Base-by-base conservation (phyloP, 2,888 invertebrate species). In the Eristalis intricaria region DNA sequence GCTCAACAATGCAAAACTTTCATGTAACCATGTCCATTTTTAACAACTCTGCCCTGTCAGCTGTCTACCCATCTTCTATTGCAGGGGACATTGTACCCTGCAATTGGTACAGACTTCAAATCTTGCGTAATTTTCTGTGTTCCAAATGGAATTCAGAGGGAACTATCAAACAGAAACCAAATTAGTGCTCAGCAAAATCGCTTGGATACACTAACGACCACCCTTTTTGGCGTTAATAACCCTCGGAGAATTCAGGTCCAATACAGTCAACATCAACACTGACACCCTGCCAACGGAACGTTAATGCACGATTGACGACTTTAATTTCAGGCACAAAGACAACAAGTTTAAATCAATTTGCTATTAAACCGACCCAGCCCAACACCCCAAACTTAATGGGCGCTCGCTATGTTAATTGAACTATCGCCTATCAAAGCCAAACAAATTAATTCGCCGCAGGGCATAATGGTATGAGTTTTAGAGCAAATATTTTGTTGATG, bases 381-480 rank as follows among this genome's bases (percentile, higher is more conserved):
- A 64, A 56, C 63, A 35, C 43, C 65, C 69, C 35, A 2, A 11
- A n/a, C 43, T 61, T 40, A 38, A 40, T 38, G 56, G 26, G 19
- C 19, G 32, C 32, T 60, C 13, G 22, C 43, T 73, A 22, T 75
- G 66, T 66, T 84, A 80, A 84, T 84, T 71, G 75, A 68, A 63
- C 63, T 64, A 75, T 74, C 68, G 68, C 38, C 80, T 50, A 66
- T 60, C 65, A 56, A 38, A 65, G 29, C 19, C 70, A 83, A 63
- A 63, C 63, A 65, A 74, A 78, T 78, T 73, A 66, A 83, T 78
- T 74, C 40, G 15, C 63, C 35, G 19, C 64, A 64, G 64, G 22
- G 64, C 13, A 64, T 23, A 8, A 40, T n/a, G 3, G 32, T 68
- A 19, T 66, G 22, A 5, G 38, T 58, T 40, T 40, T 26, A 15